Base-by-base conservation (phyloP, 2,888 invertebrate genomes). In the Trichopoda pennipes region DNA sequence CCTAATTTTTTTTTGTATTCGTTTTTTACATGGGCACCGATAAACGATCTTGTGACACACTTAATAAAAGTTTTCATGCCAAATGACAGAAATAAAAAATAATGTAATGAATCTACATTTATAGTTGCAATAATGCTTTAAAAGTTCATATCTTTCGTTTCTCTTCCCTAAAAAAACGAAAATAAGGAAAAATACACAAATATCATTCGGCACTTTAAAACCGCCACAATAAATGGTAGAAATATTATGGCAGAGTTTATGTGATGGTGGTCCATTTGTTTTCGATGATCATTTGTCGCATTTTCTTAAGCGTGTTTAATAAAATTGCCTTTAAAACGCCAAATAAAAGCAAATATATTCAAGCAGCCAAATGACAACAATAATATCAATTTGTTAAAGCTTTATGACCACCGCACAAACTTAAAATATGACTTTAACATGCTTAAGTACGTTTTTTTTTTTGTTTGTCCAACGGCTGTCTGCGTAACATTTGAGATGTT, bases 21-120 rank as follows among this genome's bases (percentile, higher is more conserved):
- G 42, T 60, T 47, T 74, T 84, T 85, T 85, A 85, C 86, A 87
- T 88, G 86, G 85, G 85, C 23, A 14, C 14, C 73, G 74, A 82
- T 82, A 79, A 82, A 68, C 68, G 75, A 82, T 82, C 66, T 79
- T 79, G 79, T 76, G 82, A 82, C 82, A 82, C 61, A 82, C 75
- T 79, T 79, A 76, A 76, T 72, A 76, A 82, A 73, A 76, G 42
- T 75, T 72, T 79, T 66, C 61, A 55, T 60, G 55, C 16, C 47
- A 75, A 80, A 42, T 61, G 55, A 60, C 66, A 74, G 7, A 47
- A 23, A 42, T 49, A 17, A 61, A 68, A 66, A 42, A 12, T 4
- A n/a, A 66, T 53, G 44, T 69, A 82, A 70, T 80, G 73, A 75
- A 75, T 75, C 66, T 23, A 72, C 75, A 75, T 78, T 78, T 75